Conservation (phyloP, 2,113 vertebrate genomes). For the Tenebrosternarchus preto region DNA sequence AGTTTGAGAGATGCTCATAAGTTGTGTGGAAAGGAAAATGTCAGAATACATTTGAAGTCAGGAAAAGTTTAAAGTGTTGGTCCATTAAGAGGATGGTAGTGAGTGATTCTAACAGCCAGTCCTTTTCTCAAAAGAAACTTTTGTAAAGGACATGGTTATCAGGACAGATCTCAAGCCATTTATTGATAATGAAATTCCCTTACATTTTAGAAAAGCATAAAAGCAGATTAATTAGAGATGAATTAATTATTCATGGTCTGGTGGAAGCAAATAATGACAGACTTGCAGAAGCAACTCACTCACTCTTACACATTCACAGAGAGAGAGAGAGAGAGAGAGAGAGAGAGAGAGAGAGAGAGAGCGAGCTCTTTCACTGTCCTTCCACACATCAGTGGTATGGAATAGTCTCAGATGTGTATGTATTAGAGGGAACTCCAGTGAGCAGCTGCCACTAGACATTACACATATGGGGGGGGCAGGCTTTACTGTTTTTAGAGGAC, state of each 20-base stretch:
- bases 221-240: constrained; percentile 15
- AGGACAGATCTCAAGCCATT: not conserved
- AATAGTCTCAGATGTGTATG: constrained; percentile 5
- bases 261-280: not conserved
- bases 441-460: not conserved
- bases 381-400: too few species aligned
- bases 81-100: too few species aligned
- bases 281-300: not conserved
- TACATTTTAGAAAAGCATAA: constrained; percentile 11
- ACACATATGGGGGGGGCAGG: not conserved
- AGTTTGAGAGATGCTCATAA: too few species aligned
- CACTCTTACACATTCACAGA: constrained; percentile 19
- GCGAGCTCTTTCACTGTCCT: too few species aligned
- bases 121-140: too few species aligned
- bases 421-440: not conserved
- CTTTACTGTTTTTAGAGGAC: too few species aligned
- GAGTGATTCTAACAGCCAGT: too few species aligned
- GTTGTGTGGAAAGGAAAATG: too few species aligned
- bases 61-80: too few species aligned
- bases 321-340: constrained; percentile 18
- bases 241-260: constrained; percentile 5
- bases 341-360: too few species aligned
- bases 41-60: too few species aligned
- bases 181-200: constrained; percentile 16
- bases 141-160: too few species aligned